These are phyloP conservation scores for Griposia aprilina DNA, from an alignment of 2,888 invertebrate species.

Conservation along the genomic window DNA sequence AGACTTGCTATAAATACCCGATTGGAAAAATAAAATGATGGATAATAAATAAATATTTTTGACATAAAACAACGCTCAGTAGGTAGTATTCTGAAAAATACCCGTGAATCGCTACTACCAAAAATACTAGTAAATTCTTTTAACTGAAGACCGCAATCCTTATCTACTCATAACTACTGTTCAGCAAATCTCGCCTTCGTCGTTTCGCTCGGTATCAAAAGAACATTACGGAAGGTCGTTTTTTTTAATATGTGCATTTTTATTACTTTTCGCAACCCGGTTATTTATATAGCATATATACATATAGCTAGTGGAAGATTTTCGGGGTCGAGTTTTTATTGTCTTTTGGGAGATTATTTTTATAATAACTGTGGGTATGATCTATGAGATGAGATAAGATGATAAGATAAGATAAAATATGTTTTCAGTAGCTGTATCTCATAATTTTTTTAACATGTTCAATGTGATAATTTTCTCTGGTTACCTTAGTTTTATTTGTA, in stretches of 20 bases:
- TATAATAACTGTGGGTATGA: neutral
- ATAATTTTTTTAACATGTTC: neutral
- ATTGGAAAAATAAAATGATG: neutral
- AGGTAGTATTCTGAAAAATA: neutral
- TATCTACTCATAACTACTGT: conserved; percentile 18
- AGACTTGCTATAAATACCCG: neutral
- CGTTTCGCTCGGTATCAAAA: conserved; percentile 45
- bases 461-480: neutral
- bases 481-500: neutral
- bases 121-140: conserved; percentile 25
- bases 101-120: neutral
- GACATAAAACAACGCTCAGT: neutral
- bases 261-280: conserved; percentile 44
- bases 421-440: neutral
- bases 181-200: conserved; percentile 15
- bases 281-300: no score
- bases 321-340: conserved; percentile 38
- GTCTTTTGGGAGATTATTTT: conserved; percentile 28
- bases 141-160: conserved; percentile 6
- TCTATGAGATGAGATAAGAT: no score
- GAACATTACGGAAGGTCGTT: conserved; percentile 50
- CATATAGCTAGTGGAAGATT: conserved; percentile 21
- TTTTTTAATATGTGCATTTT: conserved; percentile 57
- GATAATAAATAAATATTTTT: neutral
- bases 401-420: no score